Conservation (phyloP, 2,888 invertebrate genomes). For the Lasioglossum pauxillum region DNA sequence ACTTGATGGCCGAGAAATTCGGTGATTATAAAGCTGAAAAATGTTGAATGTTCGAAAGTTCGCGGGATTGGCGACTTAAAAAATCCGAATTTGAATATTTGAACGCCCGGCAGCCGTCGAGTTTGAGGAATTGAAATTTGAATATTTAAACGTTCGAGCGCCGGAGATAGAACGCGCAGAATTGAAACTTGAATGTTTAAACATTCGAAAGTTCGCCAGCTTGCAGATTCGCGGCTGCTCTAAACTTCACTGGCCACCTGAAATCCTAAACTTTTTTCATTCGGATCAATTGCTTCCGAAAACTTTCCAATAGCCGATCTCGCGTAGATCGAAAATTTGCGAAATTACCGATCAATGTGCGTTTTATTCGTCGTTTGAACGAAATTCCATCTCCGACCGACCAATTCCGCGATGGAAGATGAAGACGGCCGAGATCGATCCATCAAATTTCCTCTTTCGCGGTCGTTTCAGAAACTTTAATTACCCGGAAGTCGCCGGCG, state of each 20-base stretch:
- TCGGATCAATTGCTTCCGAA: not conserved
- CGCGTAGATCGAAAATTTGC: not conserved
- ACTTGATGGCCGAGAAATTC: not conserved
- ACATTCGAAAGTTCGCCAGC: not conserved
- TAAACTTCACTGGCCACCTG: not conserved
- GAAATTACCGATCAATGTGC: not conserved
- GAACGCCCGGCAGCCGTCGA: not conserved
- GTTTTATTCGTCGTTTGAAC: not conserved
- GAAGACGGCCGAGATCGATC: not conserved
- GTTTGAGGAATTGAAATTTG: slow-evolving; percentile 5
- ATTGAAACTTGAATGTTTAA: slow-evolving; percentile 12
- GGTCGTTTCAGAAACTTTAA: slow-evolving; percentile 12
- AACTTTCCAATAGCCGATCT: not conserved
- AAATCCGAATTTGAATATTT: not conserved
- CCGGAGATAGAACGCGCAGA: not conserved
- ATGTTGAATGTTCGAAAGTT: not conserved
- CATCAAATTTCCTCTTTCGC: slow-evolving; percentile 20
- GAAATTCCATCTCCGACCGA: slow-evolving; percentile 5
- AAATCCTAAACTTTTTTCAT: not conserved
- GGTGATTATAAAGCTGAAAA: not conserved
- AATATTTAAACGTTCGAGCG: not conserved
- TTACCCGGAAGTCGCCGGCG: slow-evolving; percentile 13
- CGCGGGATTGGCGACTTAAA: not conserved
- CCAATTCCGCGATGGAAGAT: not conserved
- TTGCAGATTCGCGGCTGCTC: not conserved